These are phyloP conservation scores for Kryphioiulus occultus DNA, from an alignment of 2,888 invertebrate genomes.

Conservation along the genomic window DNA sequence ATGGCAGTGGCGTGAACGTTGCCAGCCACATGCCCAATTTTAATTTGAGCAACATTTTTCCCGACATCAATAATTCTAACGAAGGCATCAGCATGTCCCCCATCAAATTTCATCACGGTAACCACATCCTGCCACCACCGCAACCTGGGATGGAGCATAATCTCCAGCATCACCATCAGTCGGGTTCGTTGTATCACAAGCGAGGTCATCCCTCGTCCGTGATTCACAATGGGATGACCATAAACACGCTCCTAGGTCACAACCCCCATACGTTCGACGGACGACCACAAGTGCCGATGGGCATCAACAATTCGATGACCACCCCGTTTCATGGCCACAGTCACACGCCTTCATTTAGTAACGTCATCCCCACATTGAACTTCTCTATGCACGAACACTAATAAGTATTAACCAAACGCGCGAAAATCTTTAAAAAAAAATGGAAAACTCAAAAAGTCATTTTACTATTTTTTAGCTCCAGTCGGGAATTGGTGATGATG, in stretches of 20 bases:
- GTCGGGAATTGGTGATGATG: not conserved
- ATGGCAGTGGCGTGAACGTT: constrained; percentile 56
- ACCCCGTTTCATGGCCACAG: constrained; percentile 60
- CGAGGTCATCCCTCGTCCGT: constrained; percentile 60
- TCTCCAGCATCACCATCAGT: constrained; percentile 59
- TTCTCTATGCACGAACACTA: constrained; percentile 61
- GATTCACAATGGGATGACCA: constrained; percentile 60
- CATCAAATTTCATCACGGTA: constrained; percentile 61
- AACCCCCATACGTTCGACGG: constrained; percentile 62
- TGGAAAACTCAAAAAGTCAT: not conserved
- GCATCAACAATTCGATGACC: constrained; percentile 59
- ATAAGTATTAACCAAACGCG: constrained; percentile 44
- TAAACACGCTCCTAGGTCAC: constrained; percentile 62
- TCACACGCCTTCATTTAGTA: constrained; percentile 58
- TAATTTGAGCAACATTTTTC: constrained; percentile 60
- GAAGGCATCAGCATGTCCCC: constrained; percentile 61
- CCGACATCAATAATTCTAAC: constrained; percentile 58
- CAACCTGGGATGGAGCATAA: constrained; percentile 56
- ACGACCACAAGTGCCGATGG: constrained; percentile 57
- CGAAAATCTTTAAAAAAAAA: not conserved
- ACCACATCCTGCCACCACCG: constrained; percentile 57
- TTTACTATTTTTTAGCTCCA: not conserved
- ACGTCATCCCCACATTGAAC: constrained; percentile 60
- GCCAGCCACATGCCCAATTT: constrained; percentile 61
- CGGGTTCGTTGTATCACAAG: constrained; percentile 55